phyloP scores from a whole-genome alignment of 2,797 vertebrate genomes.

The Eidolon dupreanum region DNA sequence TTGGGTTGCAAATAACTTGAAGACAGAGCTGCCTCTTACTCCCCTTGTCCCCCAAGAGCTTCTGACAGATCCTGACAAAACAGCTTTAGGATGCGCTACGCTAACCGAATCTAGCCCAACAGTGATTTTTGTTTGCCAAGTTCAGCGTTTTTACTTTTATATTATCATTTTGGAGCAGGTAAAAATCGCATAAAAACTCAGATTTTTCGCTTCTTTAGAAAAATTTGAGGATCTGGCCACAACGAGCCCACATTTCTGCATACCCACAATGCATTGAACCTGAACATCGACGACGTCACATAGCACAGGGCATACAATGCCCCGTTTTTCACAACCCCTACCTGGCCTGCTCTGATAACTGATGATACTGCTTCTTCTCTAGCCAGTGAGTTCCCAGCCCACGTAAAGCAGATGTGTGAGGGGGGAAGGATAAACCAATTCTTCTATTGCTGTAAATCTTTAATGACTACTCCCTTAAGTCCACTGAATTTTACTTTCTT shows the following conservation, averaged over 20 bases:
- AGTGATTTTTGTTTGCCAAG: neutral
- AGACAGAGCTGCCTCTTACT: neutral
- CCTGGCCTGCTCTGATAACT: neutral
- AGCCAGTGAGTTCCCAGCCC: neutral
- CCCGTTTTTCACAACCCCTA: neutral
- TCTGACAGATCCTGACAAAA: neutral
- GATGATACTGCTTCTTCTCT: neutral
- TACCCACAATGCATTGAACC: neutral
- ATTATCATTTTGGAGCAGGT: neutral
- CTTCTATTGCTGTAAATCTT: neutral
- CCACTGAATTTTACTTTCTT: neutral
- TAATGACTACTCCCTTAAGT: neutral
- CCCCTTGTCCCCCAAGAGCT: neutral
- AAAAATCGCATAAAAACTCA: neutral
- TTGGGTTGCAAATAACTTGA: neutral
- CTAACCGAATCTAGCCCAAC: neutral
- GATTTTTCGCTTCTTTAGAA: neutral
- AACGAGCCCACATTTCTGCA: neutral
- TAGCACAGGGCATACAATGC: neutral
- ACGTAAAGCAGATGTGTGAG: neutral
- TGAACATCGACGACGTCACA: neutral
- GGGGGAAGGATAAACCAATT: neutral
- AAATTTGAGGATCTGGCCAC: neutral
- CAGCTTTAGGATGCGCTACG: neutral
- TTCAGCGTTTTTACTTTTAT: neutral